Percentiles rank a stretch among this genome's conserved stretches.
phyloP scores from a whole-genome alignment of 1,140 invertebrate species.

The Dreissena rostriformis region DNA sequence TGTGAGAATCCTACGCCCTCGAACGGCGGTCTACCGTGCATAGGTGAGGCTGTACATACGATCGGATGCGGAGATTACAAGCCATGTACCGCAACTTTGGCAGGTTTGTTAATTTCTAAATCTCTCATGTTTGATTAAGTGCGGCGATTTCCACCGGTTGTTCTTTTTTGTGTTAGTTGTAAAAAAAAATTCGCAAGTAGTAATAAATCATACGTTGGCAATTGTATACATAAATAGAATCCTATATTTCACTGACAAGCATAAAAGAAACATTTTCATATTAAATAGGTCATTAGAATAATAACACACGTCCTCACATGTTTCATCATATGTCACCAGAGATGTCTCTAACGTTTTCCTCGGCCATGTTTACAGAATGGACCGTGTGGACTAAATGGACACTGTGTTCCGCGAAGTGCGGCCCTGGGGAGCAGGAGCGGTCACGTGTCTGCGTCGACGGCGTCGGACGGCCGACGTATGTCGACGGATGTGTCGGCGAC shows the following conservation, averaged over 20 bases:
- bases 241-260: background rate
- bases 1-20: slow-evolving; percentile 60
- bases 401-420: slow-evolving; percentile 40
- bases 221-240: background rate
- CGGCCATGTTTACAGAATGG: slow-evolving; percentile 41
- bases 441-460: slow-evolving; percentile 7
- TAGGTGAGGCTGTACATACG: slow-evolving; percentile 32
- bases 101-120: no score
- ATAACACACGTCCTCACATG: background rate
- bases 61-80: slow-evolving; percentile 8
- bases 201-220: background rate
- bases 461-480: background rate
- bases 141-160: no score
- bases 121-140: no score
- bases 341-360: background rate
- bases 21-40: slow-evolving; percentile 54
- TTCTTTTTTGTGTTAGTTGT: no score
- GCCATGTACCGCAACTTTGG: slow-evolving; percentile 3
- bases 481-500: slow-evolving; percentile 8
- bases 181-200: no score
- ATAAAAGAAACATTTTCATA: background rate
- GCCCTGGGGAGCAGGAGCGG: slow-evolving; percentile 19
- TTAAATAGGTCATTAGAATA: background rate
- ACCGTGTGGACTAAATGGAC: slow-evolving; percentile 34
- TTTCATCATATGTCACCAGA: background rate